Evolutionary conservation across 2,888 invertebrate genomes (phyloP).

Genomic region (Drosophila cracens): DNA sequence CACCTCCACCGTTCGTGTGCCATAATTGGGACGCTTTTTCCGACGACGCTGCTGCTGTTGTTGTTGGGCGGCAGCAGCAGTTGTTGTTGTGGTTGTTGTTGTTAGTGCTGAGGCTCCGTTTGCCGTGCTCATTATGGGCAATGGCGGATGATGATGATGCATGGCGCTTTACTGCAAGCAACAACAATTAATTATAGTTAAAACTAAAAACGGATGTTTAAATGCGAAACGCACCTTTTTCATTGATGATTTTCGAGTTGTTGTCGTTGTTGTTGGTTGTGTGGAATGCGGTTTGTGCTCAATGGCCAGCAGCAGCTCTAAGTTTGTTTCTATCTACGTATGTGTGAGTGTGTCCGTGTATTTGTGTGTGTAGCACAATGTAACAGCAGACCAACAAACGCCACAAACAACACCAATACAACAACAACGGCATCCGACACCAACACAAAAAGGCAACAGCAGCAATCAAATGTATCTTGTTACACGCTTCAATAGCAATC

Average conservation of each 20-base stretch:
- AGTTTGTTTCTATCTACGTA: conserved; percentile 32
- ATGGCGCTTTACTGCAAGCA: conserved; percentile 56
- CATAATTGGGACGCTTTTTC: conserved; percentile 88
- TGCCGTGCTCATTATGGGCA: conserved; percentile 59
- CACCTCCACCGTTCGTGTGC: conserved; percentile 89
- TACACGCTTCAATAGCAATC: conserved; percentile 9
- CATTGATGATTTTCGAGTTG: conserved; percentile 59
- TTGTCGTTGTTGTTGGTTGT: conserved; percentile 13
- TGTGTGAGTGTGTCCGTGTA: conserved; percentile 2
- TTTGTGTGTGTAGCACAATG: conserved; percentile 50
- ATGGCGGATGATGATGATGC: conserved; percentile 82
- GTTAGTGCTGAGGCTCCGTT: conserved; percentile 26
- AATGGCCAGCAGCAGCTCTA: conserved; percentile 45
- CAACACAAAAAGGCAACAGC: conserved; percentile 18
- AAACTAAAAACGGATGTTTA: conserved; percentile 26
- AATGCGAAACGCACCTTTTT: conserved; percentile 62
- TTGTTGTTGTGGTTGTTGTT: conserved; percentile 18
- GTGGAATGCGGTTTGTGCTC: conserved; percentile 71
- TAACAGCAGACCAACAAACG: conserved; percentile 19
- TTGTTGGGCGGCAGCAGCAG: conserved; percentile 29
- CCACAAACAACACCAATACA: conserved; percentile 31
- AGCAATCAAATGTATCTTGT: conserved; percentile 45
- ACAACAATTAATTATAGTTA: conserved; percentile 16
- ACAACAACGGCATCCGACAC: conserved; percentile 23
- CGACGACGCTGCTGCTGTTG: conserved; percentile 85